These are phyloP conservation scores for Chrysocyon brachyurus DNA, from an alignment of 2,797 vertebrate genomes.

Conservation along the genomic window DNA sequence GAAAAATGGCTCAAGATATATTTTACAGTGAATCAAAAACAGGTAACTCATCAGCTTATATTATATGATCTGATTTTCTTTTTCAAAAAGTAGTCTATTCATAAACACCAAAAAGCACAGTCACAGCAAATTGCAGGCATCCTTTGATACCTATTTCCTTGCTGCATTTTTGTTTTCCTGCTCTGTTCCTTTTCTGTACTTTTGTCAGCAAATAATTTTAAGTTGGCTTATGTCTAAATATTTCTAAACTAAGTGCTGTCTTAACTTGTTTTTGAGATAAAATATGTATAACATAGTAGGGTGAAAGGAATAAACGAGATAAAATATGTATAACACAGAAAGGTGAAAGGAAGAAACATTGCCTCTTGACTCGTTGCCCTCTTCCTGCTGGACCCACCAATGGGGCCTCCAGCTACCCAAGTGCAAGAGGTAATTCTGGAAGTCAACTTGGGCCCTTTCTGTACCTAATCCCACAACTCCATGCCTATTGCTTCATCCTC, in stretches of 20 bases:
- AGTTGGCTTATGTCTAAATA: background rate
- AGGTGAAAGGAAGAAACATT: background rate
- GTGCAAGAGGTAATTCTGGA: background rate
- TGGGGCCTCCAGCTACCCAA: background rate
- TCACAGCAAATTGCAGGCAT: background rate
- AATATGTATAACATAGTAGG: background rate
- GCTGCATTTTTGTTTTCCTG: constrained; percentile 7
- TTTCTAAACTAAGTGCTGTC: background rate
- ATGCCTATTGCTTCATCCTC: background rate
- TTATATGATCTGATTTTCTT: constrained; percentile 52
- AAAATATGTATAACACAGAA: background rate
- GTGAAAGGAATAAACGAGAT: background rate
- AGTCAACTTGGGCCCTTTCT: background rate
- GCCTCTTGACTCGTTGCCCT: background rate
- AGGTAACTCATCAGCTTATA: background rate
- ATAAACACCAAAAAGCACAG: constrained; percentile 16
- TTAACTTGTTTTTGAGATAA: background rate
- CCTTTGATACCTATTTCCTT: background rate
- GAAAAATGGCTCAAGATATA: constrained; percentile 30
- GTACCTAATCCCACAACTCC: background rate
- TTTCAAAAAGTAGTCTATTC: background rate
- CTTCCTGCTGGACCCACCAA: background rate
- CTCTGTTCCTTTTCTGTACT: background rate
- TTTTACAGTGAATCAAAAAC: constrained; percentile 56
- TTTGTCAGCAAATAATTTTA: constrained; percentile 29